Evolutionary conservation across 30 jellyfish, hydroid and myxozoan species (phyloP), one percentile per base, ranked within the genome.

Genomic region (Pseudorhiza aurosa): DNA sequence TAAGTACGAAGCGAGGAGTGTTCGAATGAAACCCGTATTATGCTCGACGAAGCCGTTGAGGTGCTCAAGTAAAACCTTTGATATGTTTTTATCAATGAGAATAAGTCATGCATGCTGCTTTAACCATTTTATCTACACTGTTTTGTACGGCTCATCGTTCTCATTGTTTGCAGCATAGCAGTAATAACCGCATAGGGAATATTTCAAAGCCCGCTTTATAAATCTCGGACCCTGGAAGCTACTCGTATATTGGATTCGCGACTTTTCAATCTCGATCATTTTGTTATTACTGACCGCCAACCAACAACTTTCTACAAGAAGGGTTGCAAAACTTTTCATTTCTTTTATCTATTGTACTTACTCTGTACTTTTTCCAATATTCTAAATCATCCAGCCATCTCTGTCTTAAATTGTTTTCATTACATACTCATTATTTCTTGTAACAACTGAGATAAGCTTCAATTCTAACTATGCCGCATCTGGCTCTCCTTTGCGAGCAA

Each of bases 31-130:
- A 37, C 91, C 91, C 75, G 60, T 73, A 56, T 71, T 19, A 71
- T 72, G 85, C 85, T 53, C 2, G 32, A 50, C 35, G 86, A 73
- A 70, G 36, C 86, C 86, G 74, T 73, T 73, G 90, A 57, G 36
- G 65, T 59, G 72, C 53, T 80, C 77, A 53, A 80, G 91, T 80
- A 62, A 63, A 68, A 50, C 91, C 91, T 78, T 63, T 77, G 89
- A 77, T 62, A 47, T 58, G 89, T 62, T 80, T 40, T 80, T 77
- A 64, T 80, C 83, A 80, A 80, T 80, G 91, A 72, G 46, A 80
- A 49, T 51, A 64, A 80, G 91, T 80, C 91, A 80, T 46, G 91
- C 91, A 65, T 65, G 91, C 84, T 49, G 60, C 68, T 59, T 80
- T 65, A 80, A 80, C 91, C 44, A 65, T 45, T 71, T 80, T 80